Conservation (phyloP, 2,113 vertebrate species). For the Ctenodactylus gundi region DNA sequence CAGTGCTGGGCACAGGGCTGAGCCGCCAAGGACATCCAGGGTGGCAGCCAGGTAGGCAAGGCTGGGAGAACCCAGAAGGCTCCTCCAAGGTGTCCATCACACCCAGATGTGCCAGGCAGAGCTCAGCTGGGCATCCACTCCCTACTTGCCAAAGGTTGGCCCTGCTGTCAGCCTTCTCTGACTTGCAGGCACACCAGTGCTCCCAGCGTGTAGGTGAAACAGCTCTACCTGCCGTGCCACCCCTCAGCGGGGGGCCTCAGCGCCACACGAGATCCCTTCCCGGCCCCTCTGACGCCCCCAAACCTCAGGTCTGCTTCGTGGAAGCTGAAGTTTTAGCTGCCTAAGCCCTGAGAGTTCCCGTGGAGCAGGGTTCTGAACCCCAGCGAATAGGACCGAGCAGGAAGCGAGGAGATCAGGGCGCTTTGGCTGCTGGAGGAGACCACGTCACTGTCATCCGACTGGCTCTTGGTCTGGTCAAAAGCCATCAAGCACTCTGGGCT, state of each 20-base stretch:
- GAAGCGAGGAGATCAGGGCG: not conserved
- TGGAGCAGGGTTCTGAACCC: not conserved
- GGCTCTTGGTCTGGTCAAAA: not conserved
- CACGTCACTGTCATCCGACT: not conserved
- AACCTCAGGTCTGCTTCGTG: not conserved
- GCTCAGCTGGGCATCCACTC: not conserved
- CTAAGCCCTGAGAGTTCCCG: not conserved
- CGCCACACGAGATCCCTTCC: no score
- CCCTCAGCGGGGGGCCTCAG: no score
- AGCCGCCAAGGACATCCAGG: not conserved
- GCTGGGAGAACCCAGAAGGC: not conserved
- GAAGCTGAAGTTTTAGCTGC: not conserved
- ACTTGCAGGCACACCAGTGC: no score
- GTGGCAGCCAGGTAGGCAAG: not conserved
- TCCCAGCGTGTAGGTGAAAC: no score
- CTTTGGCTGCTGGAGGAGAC: not conserved
- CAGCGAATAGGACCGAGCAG: not conserved
- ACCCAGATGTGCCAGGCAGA: accelerated
- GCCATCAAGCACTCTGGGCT: not conserved
- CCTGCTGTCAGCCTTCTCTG: not conserved
- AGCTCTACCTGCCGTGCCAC: no score
- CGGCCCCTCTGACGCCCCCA: not conserved
- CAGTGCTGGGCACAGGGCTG: accelerated
- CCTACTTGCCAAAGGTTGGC: not conserved
- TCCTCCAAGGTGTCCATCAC: accelerated